Percentiles rank a stretch among this genome's conserved stretches.
Evolutionary conservation across 2,113 vertebrate species (phyloP).

Genomic region (Cygnus buccinator): DNA sequence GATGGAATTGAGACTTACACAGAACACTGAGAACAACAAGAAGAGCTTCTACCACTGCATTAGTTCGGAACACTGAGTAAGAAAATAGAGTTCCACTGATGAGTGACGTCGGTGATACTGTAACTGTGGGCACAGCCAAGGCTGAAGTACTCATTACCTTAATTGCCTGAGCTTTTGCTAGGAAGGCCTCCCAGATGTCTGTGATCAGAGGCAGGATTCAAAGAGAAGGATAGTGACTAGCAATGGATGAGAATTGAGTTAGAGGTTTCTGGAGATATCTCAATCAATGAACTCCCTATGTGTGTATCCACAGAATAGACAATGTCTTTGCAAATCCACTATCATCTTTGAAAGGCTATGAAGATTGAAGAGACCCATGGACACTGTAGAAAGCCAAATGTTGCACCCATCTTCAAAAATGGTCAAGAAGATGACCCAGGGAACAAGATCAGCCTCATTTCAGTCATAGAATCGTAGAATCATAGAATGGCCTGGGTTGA

Average conservation of each 20-base stretch:
- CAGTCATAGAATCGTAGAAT: background rate
- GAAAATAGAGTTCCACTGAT: background rate
- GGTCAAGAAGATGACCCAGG: background rate
- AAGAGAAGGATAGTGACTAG: background rate
- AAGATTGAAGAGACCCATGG: background rate
- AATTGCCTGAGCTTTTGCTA: background rate
- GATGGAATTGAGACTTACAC: background rate
- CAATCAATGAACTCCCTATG: fast-evolving
- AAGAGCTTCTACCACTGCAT: background rate
- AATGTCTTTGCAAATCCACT: background rate
- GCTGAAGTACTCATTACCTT: background rate
- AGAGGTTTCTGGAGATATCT: background rate
- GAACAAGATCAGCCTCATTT: background rate
- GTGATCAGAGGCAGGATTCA: background rate
- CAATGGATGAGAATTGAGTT: background rate
- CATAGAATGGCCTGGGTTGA: too few species aligned
- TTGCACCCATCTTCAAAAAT: background rate
- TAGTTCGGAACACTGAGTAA: background rate
- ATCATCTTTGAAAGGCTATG: background rate
- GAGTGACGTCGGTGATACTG: background rate
- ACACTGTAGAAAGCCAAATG: background rate
- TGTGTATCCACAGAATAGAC: fast-evolving
- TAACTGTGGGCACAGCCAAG: background rate
- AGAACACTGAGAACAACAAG: background rate
- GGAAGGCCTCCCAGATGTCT: background rate